These are phyloP conservation scores for Amniataba percoides DNA, from an alignment of 2,797 vertebrate genomes.

Conservation along the genomic window DNA sequence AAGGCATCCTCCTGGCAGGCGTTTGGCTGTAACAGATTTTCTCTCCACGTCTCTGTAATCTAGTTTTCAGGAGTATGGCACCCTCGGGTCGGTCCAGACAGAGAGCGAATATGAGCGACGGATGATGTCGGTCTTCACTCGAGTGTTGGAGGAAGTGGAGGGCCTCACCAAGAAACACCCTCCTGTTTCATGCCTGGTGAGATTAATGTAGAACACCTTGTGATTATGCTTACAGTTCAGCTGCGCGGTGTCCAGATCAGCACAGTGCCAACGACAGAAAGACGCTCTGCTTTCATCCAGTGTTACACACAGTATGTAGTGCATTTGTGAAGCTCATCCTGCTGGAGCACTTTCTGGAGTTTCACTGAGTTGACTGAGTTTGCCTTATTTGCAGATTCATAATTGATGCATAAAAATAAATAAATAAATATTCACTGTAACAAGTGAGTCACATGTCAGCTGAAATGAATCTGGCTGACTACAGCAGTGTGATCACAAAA, in stretches of 20 bases:
- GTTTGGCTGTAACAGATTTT: constrained; percentile 22
- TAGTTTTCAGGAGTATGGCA: constrained; percentile 95
- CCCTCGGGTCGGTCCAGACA: constrained; percentile 87
- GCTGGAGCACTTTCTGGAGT: not conserved
- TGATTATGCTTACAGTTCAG: not conserved
- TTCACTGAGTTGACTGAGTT: too few species aligned
- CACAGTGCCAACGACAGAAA: not conserved
- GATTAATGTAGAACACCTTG: constrained; percentile 23
- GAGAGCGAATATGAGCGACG: constrained; percentile 96
- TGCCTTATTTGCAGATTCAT: too few species aligned
- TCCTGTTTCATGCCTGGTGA: constrained; percentile 95
- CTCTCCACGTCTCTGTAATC: constrained; percentile 41
- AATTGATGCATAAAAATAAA: too few species aligned
- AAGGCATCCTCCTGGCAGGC: constrained; percentile 7
- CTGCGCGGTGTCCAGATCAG: constrained; percentile 6
- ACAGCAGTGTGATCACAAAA: too few species aligned
- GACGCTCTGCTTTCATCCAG: not conserved
- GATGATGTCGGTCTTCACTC: constrained; percentile 95
- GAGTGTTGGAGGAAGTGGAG: constrained; percentile 94
- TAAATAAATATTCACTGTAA: too few species aligned
- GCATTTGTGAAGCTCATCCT: not conserved
- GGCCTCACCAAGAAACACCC: constrained; percentile 94
- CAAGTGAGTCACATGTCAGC: too few species aligned
- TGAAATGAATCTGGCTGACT: too few species aligned
- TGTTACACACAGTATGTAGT: not conserved